A percentile compares a stretch with the other conserved stretches of the same genome.
Evolutionary conservation across 2,888 invertebrate species (phyloP).

Genomic region (Eudasyphora cyanicolor): DNA sequence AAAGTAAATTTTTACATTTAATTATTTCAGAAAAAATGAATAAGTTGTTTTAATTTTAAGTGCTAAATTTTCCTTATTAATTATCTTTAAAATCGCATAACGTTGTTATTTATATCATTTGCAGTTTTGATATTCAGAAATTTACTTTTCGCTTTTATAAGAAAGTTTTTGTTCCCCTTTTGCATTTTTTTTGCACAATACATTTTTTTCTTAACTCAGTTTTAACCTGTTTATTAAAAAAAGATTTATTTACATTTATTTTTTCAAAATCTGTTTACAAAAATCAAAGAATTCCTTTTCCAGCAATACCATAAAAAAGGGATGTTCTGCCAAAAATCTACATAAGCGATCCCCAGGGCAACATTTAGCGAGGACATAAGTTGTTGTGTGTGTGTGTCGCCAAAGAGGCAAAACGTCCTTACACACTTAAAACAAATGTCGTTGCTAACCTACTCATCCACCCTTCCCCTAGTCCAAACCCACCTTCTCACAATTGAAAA

Average conservation of each 20-base stretch:
- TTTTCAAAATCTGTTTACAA: background rate
- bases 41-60: too few species aligned
- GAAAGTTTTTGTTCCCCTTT: too few species aligned
- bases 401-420: constrained; percentile 26
- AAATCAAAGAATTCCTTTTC: background rate
- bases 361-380: too few species aligned
- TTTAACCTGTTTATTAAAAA: constrained; percentile 14
- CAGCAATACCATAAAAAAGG: background rate
- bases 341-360: constrained; percentile 66
- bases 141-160: too few species aligned
- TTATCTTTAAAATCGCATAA: too few species aligned
- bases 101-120: too few species aligned
- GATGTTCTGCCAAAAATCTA: constrained; percentile 21
- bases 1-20: too few species aligned
- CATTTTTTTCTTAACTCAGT: background rate
- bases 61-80: too few species aligned
- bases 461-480: background rate
- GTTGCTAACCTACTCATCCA: constrained; percentile 3
- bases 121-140: too few species aligned
- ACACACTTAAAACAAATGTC: constrained; percentile 38
- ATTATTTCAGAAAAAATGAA: too few species aligned
- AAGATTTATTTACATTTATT: background rate
- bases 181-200: background rate
- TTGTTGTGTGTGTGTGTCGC: constrained; percentile 39
- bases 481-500: background rate